These are phyloP conservation scores for Rhynchophorus ferrugineus DNA, from an alignment of 1,140 invertebrate genomes.

Conservation along the genomic window DNA sequence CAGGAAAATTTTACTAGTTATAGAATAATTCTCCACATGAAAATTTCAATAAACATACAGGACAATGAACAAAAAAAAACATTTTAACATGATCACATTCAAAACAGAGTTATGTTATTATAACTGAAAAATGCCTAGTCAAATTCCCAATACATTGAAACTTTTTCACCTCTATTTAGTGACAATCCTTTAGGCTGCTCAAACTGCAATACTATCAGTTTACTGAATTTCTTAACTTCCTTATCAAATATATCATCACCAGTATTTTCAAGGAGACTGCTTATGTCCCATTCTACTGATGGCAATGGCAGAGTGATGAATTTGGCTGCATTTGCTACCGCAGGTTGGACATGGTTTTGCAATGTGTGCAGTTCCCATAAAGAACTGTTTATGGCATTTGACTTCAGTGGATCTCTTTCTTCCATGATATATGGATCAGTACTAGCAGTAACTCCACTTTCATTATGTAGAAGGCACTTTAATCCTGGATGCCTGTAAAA, in stretches of 20 bases:
- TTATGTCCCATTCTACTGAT: slow-evolving; percentile 58
- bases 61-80: neutral
- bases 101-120: too few species aligned
- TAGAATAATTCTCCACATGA: too few species aligned
- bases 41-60: too few species aligned
- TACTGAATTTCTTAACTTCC: slow-evolving; percentile 53
- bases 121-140: too few species aligned
- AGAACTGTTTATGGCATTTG: slow-evolving; percentile 75
- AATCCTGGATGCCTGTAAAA: slow-evolving; percentile 64
- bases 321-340: slow-evolving; percentile 56
- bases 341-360: slow-evolving; percentile 69
- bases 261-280: slow-evolving; percentile 36
- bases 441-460: slow-evolving; percentile 45
- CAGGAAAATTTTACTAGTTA: too few species aligned
- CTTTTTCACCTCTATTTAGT: slow-evolving; percentile 44
- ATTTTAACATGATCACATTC: neutral
- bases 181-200: slow-evolving; percentile 47
- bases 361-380: slow-evolving; percentile 84
- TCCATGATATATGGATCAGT: slow-evolving; percentile 76
- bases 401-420: slow-evolving; percentile 69
- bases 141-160: slow-evolving; percentile 48
- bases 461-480: slow-evolving; percentile 64
- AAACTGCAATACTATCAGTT: slow-evolving; percentile 55
- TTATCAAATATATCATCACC: slow-evolving; percentile 52
- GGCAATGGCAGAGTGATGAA: slow-evolving; percentile 61